These are phyloP conservation scores for Callipepla californica DNA, from an alignment of 2,113 vertebrate genomes.

Conservation along the genomic window DNA sequence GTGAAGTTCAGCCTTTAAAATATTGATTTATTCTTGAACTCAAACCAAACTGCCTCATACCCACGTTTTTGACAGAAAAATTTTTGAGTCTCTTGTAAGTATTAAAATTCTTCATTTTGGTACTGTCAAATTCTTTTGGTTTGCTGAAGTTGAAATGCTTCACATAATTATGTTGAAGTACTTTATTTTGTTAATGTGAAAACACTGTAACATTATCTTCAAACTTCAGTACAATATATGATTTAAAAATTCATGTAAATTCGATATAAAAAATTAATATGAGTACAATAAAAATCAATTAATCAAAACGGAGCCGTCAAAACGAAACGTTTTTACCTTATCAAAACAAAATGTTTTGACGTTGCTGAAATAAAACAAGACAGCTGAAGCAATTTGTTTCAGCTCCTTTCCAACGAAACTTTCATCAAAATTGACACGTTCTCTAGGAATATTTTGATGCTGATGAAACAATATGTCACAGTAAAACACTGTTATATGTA, in stretches of 20 bases:
- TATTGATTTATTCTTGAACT: neutral
- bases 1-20: neutral
- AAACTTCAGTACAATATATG: neutral
- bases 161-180: neutral
- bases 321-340: neutral
- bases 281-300: neutral
- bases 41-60: neutral
- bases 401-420: slow-evolving; percentile 15
- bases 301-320: neutral
- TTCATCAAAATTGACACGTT: slow-evolving; percentile 46
- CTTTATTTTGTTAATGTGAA: neutral
- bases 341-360: slow-evolving; percentile 51
- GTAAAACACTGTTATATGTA: neutral
- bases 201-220: neutral
- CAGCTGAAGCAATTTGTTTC: slow-evolving; percentile 42
- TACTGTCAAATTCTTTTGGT: neutral
- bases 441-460: neutral
- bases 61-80: neutral
- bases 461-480: slow-evolving; percentile 41
- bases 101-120: neutral
- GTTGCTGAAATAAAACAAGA: slow-evolving; percentile 36
- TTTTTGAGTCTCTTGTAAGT: neutral
- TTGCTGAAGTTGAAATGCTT: neutral
- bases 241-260: slow-evolving; percentile 15
- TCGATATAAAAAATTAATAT: neutral